A percentile compares a stretch with the other conserved stretches of the same genome.
Evolutionary conservation across 2,797 vertebrate genomes (phyloP).

Genomic region (Danio choprae): DNA sequence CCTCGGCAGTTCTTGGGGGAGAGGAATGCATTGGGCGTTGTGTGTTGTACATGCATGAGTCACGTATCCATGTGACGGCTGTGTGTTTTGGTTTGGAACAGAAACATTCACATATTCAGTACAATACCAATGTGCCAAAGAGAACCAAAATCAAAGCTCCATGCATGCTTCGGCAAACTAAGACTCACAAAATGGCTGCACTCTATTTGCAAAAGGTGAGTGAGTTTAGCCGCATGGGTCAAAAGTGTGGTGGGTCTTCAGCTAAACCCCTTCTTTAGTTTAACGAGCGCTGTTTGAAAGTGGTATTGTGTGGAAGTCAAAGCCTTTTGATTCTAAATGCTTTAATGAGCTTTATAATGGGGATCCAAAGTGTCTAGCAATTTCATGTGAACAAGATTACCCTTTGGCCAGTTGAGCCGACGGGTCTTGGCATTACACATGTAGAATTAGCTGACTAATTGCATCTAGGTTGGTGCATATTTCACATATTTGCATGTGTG

Average conservation of each 20-base stretch:
- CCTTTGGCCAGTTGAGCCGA: slow-evolving; percentile 13
- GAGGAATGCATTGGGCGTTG: neutral
- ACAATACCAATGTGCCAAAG: neutral
- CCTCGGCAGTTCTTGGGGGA: neutral
- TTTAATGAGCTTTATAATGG: slow-evolving; percentile 42
- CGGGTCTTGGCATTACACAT: neutral
- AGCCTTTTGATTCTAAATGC: slow-evolving; percentile 33
- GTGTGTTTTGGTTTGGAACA: neutral
- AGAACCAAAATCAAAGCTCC: neutral
- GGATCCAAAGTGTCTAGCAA: slow-evolving; percentile 5
- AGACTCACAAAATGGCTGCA: slow-evolving; percentile 24
- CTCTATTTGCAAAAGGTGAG: slow-evolving; percentile 24
- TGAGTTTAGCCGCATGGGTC: slow-evolving; percentile 30
- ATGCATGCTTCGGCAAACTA: neutral
- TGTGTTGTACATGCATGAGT: neutral
- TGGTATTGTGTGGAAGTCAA: slow-evolving; percentile 38
- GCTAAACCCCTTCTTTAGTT: slow-evolving; percentile 47
- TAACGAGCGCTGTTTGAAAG: slow-evolving; percentile 30
- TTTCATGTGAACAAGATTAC: slow-evolving; percentile 51
- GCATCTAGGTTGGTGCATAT: neutral
- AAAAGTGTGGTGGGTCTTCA: slow-evolving; percentile 7
- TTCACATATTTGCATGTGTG: slow-evolving; percentile 18
- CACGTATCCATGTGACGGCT: neutral
- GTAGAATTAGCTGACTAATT: slow-evolving; percentile 8
- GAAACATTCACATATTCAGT: neutral